Conservation (phyloP, 2,113 vertebrate species). For the Psophia crepitans region DNA sequence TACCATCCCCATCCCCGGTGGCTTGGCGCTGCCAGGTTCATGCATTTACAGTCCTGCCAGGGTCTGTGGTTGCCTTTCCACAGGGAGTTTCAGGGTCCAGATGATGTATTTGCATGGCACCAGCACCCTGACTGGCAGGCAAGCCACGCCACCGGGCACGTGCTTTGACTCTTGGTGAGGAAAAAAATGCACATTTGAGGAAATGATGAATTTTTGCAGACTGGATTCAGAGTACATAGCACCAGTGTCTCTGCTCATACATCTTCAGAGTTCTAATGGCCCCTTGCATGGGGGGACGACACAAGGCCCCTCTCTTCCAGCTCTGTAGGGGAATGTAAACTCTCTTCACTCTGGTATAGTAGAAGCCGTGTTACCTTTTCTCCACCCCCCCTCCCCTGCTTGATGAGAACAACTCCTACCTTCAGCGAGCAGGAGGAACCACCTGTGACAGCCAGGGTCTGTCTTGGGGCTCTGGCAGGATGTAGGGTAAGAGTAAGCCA, state of each 20-base stretch:
- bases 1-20: no score
- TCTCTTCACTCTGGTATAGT: background rate
- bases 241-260: background rate
- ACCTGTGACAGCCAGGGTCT: background rate
- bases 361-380: background rate
- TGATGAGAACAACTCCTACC: background rate
- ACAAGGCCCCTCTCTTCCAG: background rate
- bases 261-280: background rate
- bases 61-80: background rate
- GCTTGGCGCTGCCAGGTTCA: background rate
- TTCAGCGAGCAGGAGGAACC: background rate
- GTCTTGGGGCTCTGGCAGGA: background rate
- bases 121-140: background rate
- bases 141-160: no score
- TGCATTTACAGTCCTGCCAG: background rate
- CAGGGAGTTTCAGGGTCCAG: no score
- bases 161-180: background rate
- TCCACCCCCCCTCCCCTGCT: background rate
- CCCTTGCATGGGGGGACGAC: background rate
- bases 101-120: background rate
- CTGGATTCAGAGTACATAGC: background rate
- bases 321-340: background rate
- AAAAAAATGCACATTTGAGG: background rate
- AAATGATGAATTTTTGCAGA: background rate
- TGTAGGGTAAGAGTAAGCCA: background rate